Conservation (phyloP, 2,797 vertebrate species). For the Cyprinella venusta region DNA sequence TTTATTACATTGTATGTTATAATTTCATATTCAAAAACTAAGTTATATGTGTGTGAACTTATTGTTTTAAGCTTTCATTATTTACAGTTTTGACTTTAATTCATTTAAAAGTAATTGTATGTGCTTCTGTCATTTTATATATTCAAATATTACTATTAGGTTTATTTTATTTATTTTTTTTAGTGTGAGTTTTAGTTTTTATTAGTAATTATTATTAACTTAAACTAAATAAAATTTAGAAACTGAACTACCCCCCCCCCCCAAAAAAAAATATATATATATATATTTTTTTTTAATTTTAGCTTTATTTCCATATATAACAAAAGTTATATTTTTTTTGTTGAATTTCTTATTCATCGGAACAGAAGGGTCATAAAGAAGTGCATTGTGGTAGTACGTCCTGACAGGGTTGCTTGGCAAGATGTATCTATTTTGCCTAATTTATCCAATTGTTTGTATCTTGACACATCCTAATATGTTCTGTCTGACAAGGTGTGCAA, state of each 20-base stretch:
- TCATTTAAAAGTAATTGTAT: not conserved
- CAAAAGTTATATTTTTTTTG: too few species aligned
- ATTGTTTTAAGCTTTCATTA: not conserved
- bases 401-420: not conserved
- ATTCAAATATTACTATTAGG: not conserved
- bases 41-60: not conserved
- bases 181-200: not conserved
- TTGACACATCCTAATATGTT: constrained; percentile 2
- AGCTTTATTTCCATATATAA: not conserved
- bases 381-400: not conserved
- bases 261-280: not conserved
- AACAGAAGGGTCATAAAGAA: not conserved
- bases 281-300: not conserved
- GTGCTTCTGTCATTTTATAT: not conserved
- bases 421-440: not conserved
- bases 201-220: not conserved
- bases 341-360: not conserved
- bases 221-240: not conserved
- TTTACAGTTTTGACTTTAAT: not conserved
- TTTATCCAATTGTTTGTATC: not conserved
- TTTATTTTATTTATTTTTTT: not conserved
- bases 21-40: not conserved
- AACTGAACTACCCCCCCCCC: too few species aligned
- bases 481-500: not conserved
- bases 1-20: not conserved